These are phyloP conservation scores for Hofmannophila pseudospretella DNA, from an alignment of 2,888 invertebrate genomes.

Conservation along the genomic window DNA sequence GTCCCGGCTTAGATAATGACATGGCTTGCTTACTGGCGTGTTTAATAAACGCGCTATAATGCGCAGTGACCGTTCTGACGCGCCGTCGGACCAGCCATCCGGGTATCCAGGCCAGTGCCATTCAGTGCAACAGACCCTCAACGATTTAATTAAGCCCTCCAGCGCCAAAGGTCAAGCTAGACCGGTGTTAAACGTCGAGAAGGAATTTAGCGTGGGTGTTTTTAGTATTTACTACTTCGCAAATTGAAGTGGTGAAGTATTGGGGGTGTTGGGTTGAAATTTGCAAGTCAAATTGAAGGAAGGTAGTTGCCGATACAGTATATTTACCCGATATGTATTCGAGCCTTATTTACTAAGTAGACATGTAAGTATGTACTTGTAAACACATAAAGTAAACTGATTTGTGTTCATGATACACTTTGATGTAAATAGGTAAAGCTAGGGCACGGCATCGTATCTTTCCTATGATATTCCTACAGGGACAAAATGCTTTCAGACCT, in stretches of 20 bases:
- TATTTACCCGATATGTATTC: not conserved
- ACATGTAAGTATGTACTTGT: no score
- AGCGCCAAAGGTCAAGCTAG: slow-evolving; percentile 9
- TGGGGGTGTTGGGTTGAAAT: slow-evolving; percentile 5
- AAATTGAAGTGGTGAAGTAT: slow-evolving; percentile 11
- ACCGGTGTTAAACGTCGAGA: not conserved
- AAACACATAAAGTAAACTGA: no score
- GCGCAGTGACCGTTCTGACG: slow-evolving; percentile 24
- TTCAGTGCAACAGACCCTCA: slow-evolving; percentile 24
- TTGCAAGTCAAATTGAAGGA: slow-evolving; percentile 8
- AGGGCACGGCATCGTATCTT: no score
- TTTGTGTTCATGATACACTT: no score
- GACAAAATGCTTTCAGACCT: no score
- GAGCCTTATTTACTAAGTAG: no score
- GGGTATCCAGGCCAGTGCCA: slow-evolving; percentile 28
- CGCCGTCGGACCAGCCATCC: slow-evolving; percentile 12
- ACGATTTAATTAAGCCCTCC: slow-evolving; percentile 35
- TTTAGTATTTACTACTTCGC: not conserved
- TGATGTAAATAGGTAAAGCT: no score
- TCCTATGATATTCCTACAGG: no score
- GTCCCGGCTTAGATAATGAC: slow-evolving; percentile 7
- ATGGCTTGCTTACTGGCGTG: slow-evolving; percentile 20
- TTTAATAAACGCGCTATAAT: slow-evolving; percentile 41
- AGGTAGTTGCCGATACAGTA: not conserved
- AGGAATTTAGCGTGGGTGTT: not conserved